phyloP scores from a whole-genome alignment of 2,888 invertebrate species.

The Lasiommata megera region DNA sequence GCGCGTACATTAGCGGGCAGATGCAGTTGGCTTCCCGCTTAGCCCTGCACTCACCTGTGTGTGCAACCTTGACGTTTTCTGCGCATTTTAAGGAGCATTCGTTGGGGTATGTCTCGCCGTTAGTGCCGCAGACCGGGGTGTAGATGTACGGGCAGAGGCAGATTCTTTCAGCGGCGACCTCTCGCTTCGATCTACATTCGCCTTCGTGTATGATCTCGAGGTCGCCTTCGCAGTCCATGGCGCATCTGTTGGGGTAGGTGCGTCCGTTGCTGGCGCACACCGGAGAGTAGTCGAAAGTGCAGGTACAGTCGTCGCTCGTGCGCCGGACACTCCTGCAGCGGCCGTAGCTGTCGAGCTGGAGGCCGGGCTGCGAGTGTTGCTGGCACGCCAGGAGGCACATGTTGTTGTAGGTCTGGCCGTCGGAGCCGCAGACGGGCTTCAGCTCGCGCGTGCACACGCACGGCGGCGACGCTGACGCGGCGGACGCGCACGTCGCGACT shows the following conservation, averaged over 20 bases:
- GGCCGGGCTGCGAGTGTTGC: constrained; percentile 17
- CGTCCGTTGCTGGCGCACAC: constrained; percentile 40
- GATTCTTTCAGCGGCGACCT: constrained; percentile 2
- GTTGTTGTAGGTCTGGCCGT: constrained; percentile 86
- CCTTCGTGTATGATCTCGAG: constrained; percentile 27
- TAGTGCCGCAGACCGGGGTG: constrained; percentile 21
- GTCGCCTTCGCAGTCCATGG: constrained; percentile 34
- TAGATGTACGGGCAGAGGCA: constrained; percentile 18
- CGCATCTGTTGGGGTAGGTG: constrained; percentile 42
- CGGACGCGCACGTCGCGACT: constrained; percentile 36
- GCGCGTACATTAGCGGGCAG: constrained; percentile 30
- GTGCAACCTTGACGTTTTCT: not conserved
- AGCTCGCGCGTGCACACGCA: constrained; percentile 49
- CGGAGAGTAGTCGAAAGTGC: constrained; percentile 33
- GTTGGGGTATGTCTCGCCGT: constrained; percentile 40
- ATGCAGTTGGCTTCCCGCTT: constrained; percentile 11
- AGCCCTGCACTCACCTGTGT: not conserved
- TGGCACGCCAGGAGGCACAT: constrained; percentile 83
- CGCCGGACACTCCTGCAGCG: constrained; percentile 29
- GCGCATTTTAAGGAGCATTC: constrained; percentile 41
- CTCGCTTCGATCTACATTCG: constrained; percentile 30
- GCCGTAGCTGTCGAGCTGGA: constrained; percentile 28
- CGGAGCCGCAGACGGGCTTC: constrained; percentile 85
- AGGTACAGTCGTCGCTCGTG: constrained; percentile 22
- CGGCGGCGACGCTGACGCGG: constrained; percentile 40